Evolutionary conservation across 1,140 invertebrate species (phyloP), one percentile per base, ranked within the genome.

Genomic region (Triops longicaudatus): DNA sequence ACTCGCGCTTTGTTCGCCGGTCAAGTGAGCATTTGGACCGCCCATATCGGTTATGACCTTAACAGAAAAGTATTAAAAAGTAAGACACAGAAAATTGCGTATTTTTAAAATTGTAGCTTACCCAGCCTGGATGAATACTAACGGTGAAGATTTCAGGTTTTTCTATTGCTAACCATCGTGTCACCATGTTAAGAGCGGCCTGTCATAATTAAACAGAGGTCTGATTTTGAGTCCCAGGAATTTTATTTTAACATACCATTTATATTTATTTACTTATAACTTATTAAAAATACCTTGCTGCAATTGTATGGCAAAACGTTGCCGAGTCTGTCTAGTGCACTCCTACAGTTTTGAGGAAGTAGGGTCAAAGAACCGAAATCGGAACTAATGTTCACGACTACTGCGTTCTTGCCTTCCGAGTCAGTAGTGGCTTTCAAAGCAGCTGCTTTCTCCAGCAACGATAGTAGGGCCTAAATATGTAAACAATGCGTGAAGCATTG

Each of bases 151-250:
- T 95, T 43, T 89, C 89, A 80, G 91, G 87, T 73, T 72, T 37
- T 81, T 90, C 94, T 12, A 92, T 82, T 80, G 92, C 92, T 87
- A 97, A 87, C 3, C 91, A 92, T 84, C 91, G 93, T 9, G 94
- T 95, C 6, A 93, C 90, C 80, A 92, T 91, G 86, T 97, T 97
- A 17, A 97, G 81, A 6, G 93, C 94, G 72, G 90, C 87, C 92
- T 95, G 82, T 17, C 9, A 26, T 22, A 31, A 72, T 11, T 0
- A 44, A 10, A 26, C 17, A 14, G 27, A 71, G 17, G 14, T 50
- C 1, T 17, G 26, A 12, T n/a, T n/a, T n/a, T 71, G n/a, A 26
- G 22, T 28, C 9, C 7, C 4, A 72, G 31, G 31, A 11, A 73
- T 14, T 77, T n/a, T 72, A 37, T 4, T 37, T 2, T 37, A n/a